These are phyloP conservation scores for Agrypnus murinus DNA, from an alignment of 2,888 invertebrate species.

Conservation along the genomic window DNA sequence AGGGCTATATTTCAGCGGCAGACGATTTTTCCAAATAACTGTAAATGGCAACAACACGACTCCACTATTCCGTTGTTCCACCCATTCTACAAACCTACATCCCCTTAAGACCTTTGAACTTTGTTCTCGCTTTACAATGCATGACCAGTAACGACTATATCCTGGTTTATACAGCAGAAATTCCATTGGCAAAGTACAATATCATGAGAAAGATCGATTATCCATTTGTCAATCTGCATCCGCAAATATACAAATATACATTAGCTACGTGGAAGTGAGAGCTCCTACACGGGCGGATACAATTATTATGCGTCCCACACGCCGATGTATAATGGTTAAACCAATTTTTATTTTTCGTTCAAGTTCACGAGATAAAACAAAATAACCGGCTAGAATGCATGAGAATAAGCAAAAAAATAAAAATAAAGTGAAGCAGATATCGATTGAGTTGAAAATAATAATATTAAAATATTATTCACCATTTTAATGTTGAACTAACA, in stretches of 20 bases:
- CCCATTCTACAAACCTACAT: constrained; percentile 62
- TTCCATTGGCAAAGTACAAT: background rate
- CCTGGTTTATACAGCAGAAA: constrained; percentile 32
- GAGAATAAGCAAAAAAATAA: background rate
- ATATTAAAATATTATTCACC: too few relatives aligned
- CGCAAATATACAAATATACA: constrained; percentile 3
- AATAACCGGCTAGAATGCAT: too few relatives aligned
- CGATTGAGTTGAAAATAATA: too few relatives aligned
- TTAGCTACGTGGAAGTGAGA: constrained; percentile 10
- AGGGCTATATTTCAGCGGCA: constrained; percentile 36
- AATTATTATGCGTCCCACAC: constrained; percentile 8
- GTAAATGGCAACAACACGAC: constrained; percentile 59
- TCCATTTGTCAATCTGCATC: constrained; percentile 20
- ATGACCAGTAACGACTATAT: constrained; percentile 41
- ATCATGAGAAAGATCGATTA: constrained; percentile 33
- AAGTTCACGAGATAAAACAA: too few relatives aligned
- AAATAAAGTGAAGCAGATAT: too few relatives aligned
- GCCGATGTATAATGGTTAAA: too few relatives aligned
- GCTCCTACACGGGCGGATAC: constrained; percentile 15
- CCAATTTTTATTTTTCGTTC: too few relatives aligned
- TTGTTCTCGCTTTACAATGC: constrained; percentile 36
- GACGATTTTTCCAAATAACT: constrained; percentile 42
- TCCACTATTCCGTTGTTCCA: constrained; percentile 58
- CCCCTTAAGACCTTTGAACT: constrained; percentile 61
- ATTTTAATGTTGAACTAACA: too few relatives aligned